Percentiles rank a stretch among this genome's conserved stretches.
These are phyloP conservation scores for Acanthurus tractus DNA, from an alignment of 2,797 vertebrate genomes.

Conservation along the genomic window DNA sequence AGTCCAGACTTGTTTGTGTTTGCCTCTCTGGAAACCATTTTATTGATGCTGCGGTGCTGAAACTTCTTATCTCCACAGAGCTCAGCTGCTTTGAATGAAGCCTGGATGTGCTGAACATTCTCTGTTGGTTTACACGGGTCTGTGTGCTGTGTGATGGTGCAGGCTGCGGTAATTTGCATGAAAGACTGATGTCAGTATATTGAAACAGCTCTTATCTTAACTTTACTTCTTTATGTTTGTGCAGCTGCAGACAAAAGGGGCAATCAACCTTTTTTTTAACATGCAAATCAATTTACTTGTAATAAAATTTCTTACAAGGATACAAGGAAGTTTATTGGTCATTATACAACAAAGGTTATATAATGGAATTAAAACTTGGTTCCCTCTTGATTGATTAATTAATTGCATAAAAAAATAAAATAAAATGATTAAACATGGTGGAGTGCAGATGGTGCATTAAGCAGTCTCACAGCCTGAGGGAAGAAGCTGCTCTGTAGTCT, in stretches of 20 bases:
- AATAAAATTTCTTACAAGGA: neutral
- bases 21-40: neutral
- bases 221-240: conserved; percentile 5
- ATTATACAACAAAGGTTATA: no score
- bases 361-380: no score
- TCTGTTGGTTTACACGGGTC: neutral
- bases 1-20: conserved; percentile 3
- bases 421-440: no score
- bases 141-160: conserved; percentile 11
- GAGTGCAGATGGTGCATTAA: no score
- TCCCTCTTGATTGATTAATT: no score
- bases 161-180: conserved; percentile 56
- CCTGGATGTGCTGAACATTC: conserved; percentile 11
- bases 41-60: conserved; percentile 22
- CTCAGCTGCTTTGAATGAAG: conserved; percentile 61
- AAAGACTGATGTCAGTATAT: conserved; percentile 19
- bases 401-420: no score
- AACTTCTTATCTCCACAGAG: conserved; percentile 42
- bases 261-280: neutral
- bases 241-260: neutral
- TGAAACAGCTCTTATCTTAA: conserved; percentile 3
- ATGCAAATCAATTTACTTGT: neutral
- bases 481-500: no score
- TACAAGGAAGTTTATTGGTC: no score
- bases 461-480: no score